phyloP scores from a whole-genome alignment of 2,888 invertebrate species.

The Sesia apiformis region DNA sequence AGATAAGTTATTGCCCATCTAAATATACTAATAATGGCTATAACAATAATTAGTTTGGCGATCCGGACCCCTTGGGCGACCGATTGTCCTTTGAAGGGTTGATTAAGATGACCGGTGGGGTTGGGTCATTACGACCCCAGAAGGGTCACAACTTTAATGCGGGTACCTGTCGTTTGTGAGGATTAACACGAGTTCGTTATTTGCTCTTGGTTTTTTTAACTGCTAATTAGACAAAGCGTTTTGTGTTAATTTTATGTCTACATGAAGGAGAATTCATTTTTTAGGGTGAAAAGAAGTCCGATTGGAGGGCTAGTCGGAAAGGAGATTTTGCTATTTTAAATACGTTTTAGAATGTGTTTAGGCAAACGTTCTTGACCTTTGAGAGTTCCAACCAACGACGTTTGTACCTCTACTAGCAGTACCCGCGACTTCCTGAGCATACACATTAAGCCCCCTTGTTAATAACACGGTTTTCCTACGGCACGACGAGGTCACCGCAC shows the following conservation, averaged over 20 bases:
- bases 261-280: too few relatives aligned
- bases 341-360: too few relatives aligned
- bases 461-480: too few relatives aligned
- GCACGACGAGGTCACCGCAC: too few relatives aligned
- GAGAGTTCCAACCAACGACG: too few relatives aligned
- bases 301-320: too few relatives aligned
- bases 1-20: conserved; percentile 7
- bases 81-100: conserved; percentile 70
- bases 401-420: too few relatives aligned
- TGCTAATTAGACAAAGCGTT: conserved; percentile 40
- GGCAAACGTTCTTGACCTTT: too few relatives aligned
- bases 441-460: too few relatives aligned
- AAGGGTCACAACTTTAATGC: conserved; percentile 52
- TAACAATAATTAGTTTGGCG: conserved; percentile 10
- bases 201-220: conserved; percentile 47
- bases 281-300: too few relatives aligned
- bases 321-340: too few relatives aligned
- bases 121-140: conserved; percentile 6
- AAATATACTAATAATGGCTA: conserved; percentile 9
- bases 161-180: conserved; percentile 53
- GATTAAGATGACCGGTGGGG: conserved; percentile 62
- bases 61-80: conserved; percentile 16
- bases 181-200: conserved; percentile 42
- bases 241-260: background rate
- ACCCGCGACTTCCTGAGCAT: too few relatives aligned